These are phyloP conservation scores for Phodopus roborovskii DNA, from an alignment of 2,113 vertebrate genomes.

Conservation along the genomic window DNA sequence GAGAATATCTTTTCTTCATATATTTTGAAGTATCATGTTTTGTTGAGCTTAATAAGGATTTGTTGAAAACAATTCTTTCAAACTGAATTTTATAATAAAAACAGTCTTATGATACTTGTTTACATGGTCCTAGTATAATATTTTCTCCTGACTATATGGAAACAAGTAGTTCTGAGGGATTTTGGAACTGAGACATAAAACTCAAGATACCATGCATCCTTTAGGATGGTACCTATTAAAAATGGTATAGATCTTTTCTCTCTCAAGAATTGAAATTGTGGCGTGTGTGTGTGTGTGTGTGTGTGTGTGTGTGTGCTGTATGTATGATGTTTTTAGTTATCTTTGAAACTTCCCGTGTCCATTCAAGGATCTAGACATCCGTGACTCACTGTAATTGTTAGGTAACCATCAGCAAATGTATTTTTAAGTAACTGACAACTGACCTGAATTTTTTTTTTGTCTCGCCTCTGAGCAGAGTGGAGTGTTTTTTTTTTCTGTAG, in stretches of 20 bases:
- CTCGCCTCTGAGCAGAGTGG: background rate
- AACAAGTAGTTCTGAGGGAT: slow-evolving; percentile 67
- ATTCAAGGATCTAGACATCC: background rate
- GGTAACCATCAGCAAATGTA: background rate
- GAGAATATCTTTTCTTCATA: slow-evolving; percentile 84
- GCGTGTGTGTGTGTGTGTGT: background rate
- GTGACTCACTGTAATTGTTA: background rate
- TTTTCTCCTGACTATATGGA: slow-evolving; percentile 58
- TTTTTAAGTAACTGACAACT: background rate
- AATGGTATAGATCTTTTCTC: background rate
- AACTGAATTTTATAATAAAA: slow-evolving; percentile 66
- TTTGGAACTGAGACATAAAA: slow-evolving; percentile 50
- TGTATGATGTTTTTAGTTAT: slow-evolving; percentile 7
- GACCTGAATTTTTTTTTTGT: background rate
- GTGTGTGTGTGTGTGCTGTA: background rate
- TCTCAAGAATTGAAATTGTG: background rate
- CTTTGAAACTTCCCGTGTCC: background rate
- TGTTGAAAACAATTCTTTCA: slow-evolving; percentile 65
- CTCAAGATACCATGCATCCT: background rate
- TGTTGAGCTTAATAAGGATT: slow-evolving; percentile 71
- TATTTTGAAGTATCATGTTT: slow-evolving; percentile 84
- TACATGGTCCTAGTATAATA: slow-evolving; percentile 57
- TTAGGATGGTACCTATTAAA: background rate
- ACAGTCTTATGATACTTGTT: slow-evolving; percentile 60
- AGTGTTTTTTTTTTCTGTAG: background rate